These are phyloP conservation scores for Chaenogobius annularis DNA, from an alignment of 2,113 vertebrate species.

Conservation along the genomic window DNA sequence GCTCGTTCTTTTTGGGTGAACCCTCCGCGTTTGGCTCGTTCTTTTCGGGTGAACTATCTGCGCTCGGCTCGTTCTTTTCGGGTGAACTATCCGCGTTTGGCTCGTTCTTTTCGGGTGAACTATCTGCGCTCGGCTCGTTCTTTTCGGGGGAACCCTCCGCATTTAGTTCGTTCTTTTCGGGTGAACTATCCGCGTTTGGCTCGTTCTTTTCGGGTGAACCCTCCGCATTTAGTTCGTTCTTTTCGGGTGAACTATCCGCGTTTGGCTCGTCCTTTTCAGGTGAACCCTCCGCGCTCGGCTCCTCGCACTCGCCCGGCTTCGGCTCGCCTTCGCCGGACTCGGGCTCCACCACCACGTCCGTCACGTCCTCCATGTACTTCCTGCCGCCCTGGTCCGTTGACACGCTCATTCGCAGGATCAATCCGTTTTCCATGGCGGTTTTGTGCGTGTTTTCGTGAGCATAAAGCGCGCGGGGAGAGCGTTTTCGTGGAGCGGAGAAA, in stretches of 20 bases:
- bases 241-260: not conserved
- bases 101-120: not conserved
- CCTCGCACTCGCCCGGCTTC: conserved; percentile 61
- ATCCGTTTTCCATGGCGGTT: conserved; percentile 79
- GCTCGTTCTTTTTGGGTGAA: too few species aligned
- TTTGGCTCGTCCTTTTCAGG: too few species aligned
- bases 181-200: conserved; percentile 18
- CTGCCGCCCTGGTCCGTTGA: conserved; percentile 92
- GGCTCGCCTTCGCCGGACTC: conserved; percentile 80
- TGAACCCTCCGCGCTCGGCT: conserved; percentile 16
- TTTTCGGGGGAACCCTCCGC: not conserved
- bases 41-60: not conserved
- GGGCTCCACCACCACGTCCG: conserved; percentile 88
- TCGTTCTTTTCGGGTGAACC: not conserved
- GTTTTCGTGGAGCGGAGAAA: conserved; percentile 16
- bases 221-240: too few species aligned
- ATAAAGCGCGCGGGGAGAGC: conserved; percentile 10
- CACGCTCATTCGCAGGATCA: conserved; percentile 87
- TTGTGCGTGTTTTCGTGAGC: not conserved
- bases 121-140: conserved; percentile 22
- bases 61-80: conserved; percentile 27
- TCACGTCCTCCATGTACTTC: conserved; percentile 97
- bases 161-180: not conserved
- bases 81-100: not conserved
- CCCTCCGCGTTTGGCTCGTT: not conserved